Conservation (phyloP, 2,888 invertebrate genomes). For the Pecten maximus region DNA sequence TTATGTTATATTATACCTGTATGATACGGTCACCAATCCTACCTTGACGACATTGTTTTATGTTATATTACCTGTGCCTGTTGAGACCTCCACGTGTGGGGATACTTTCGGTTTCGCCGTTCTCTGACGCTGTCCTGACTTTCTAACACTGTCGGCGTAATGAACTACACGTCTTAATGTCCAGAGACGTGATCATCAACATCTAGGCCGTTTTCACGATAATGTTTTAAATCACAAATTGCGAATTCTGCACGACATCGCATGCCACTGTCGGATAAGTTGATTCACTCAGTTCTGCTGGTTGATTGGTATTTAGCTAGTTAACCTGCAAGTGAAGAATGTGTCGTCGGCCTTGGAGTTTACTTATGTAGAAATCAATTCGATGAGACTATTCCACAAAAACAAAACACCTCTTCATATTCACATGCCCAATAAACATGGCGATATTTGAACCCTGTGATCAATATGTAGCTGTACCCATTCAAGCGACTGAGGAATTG, state of each 20-base stretch:
- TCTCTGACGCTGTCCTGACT: background rate
- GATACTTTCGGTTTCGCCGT: constrained; percentile 3
- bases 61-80: background rate
- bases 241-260: background rate
- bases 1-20: background rate
- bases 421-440: constrained; percentile 28
- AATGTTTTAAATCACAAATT: background rate
- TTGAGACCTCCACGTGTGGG: background rate
- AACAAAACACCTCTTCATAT: background rate
- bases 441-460: constrained; percentile 3
- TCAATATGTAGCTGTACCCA: constrained; percentile 10
- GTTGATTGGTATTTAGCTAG: background rate
- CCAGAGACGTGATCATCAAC: background rate
- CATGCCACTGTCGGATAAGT: background rate
- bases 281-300: background rate
- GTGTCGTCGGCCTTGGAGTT: background rate
- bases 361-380: background rate
- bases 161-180: background rate
- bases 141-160: background rate
- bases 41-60: background rate
- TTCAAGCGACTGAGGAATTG: constrained; percentile 18
- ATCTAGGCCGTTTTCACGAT: background rate
- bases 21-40: too few relatives aligned
- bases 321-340: background rate
- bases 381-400: background rate